A percentile compares a stretch with the other conserved stretches of the same genome.
Evolutionary conservation across 2,888 invertebrate genomes (phyloP).

Genomic region (Cordylochernes scorpioides): DNA sequence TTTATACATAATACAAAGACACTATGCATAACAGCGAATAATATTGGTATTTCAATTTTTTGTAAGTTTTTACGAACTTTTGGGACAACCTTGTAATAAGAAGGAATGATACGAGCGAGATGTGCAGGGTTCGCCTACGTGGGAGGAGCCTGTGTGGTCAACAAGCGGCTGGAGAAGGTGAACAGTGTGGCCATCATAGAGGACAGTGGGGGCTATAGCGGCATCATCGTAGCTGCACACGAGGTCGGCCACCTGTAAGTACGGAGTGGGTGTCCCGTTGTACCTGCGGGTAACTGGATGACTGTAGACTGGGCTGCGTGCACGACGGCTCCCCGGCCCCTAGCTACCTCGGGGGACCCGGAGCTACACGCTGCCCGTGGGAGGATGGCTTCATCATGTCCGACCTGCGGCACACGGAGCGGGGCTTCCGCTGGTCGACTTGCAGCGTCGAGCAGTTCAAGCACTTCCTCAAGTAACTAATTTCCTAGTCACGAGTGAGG

Average conservation of each 20-base stretch:
- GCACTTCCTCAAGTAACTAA: conserved; percentile 63
- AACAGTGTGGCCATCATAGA: conserved; percentile 88
- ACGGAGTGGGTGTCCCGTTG: background rate
- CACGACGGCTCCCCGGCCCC: conserved; percentile 85
- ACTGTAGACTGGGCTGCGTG: conserved; percentile 54
- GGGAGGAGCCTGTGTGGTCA: conserved; percentile 80
- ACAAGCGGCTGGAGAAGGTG: conserved; percentile 76
- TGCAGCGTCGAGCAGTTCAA: conserved; percentile 79
- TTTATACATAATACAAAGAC: no score
- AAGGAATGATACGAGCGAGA: no score
- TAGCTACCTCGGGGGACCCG: conserved; percentile 72
- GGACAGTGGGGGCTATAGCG: conserved; percentile 83
- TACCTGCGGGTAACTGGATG: background rate
- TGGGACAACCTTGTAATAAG: no score
- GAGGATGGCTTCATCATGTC: conserved; percentile 85
- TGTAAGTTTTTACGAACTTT: no score
- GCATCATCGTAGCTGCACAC: conserved; percentile 82
- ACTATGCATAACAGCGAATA: no score
- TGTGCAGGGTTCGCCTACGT: conserved; percentile 90
- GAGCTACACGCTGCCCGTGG: conserved; percentile 84
- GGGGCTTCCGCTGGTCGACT: conserved; percentile 78
- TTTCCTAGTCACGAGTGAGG: no score
- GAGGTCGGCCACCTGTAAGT: conserved; percentile 91
- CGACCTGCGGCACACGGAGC: conserved; percentile 70
- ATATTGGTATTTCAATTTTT: no score